phyloP scores from a whole-genome alignment of 2,888 invertebrate species.

The Conus canariensis region DNA sequence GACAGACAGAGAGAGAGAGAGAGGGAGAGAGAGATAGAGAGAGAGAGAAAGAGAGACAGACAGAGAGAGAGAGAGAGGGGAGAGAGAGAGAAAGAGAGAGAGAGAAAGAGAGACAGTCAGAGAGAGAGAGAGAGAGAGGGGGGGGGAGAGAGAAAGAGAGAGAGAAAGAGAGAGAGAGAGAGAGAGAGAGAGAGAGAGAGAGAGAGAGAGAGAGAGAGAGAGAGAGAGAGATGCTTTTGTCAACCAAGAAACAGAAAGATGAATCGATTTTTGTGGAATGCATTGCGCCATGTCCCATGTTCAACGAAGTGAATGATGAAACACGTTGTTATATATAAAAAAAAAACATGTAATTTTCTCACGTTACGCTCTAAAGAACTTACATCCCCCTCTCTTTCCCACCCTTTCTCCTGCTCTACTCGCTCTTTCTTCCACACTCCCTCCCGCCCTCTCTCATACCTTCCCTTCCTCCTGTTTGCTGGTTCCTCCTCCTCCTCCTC shows the following conservation, averaged over 20 bases:
- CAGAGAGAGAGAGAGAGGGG: not conserved
- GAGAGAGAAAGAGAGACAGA: not conserved
- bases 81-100: slow-evolving; percentile 3
- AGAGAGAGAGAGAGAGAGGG: slow-evolving; percentile 6
- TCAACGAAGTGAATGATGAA: too few species aligned
- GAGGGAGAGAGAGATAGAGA: not conserved
- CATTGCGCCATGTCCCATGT: too few species aligned
- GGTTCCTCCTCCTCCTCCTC: too few species aligned
- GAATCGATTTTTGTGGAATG: too few species aligned
- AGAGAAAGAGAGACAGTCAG: not conserved
- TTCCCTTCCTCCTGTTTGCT: too few species aligned
- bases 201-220: slow-evolving; percentile 25
- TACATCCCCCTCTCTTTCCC: too few species aligned
- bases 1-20: not conserved
- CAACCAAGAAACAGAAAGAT: not conserved
- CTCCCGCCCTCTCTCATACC: too few species aligned
- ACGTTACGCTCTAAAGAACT: too few species aligned
- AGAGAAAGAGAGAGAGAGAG: not conserved
- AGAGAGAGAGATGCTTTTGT: not conserved
- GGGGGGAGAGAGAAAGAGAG: not conserved
- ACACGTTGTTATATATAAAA: too few species aligned
- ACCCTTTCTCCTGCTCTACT: too few species aligned
- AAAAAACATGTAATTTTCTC: too few species aligned
- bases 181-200: slow-evolving; percentile 15
- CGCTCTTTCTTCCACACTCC: too few species aligned